phyloP scores from a whole-genome alignment of 2,888 invertebrate genomes.

The Elysia crispata region DNA sequence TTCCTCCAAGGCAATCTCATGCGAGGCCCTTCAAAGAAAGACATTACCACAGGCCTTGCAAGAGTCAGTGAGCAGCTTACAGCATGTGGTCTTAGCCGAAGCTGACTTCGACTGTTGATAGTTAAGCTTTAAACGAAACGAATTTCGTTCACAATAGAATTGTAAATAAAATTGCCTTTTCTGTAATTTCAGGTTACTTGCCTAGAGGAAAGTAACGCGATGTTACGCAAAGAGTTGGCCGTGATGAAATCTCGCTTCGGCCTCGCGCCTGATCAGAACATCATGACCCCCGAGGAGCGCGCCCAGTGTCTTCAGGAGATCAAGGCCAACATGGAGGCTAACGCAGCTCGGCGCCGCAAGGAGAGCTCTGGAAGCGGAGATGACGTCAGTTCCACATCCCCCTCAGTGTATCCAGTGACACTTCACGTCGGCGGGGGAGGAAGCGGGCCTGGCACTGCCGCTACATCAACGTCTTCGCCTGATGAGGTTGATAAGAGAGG shows the following conservation, averaged over 20 bases:
- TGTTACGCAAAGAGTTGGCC: conserved; percentile 60
- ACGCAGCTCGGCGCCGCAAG: not conserved
- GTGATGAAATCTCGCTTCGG: conserved; percentile 60
- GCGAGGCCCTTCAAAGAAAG: no score
- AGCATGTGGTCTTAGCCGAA: no score
- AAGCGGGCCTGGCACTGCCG: not conserved
- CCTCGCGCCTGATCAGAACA: conserved; percentile 55
- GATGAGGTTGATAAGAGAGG: conserved; percentile 22
- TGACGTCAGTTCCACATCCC: conserved; percentile 46
- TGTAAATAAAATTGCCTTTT: no score
- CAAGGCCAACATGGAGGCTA: conserved; percentile 46
- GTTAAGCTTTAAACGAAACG: no score
- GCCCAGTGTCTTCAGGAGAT: conserved; percentile 55
- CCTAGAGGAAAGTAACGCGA: conserved; percentile 63
- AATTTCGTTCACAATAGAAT: no score
- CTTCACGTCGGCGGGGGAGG: conserved; percentile 2
- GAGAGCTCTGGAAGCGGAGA: conserved; percentile 31
- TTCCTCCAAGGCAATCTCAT: no score
- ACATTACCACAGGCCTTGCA: no score
- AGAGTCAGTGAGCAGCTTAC: no score
- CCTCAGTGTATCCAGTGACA: conserved; percentile 39
- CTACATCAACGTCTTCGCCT: conserved; percentile 30
- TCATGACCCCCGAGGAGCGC: conserved; percentile 58
- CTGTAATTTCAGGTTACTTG: conserved; percentile 26
- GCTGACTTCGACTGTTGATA: no score